Evolutionary conservation across 2,888 invertebrate genomes (phyloP).

Genomic region (Eledone cirrhosa): DNA sequence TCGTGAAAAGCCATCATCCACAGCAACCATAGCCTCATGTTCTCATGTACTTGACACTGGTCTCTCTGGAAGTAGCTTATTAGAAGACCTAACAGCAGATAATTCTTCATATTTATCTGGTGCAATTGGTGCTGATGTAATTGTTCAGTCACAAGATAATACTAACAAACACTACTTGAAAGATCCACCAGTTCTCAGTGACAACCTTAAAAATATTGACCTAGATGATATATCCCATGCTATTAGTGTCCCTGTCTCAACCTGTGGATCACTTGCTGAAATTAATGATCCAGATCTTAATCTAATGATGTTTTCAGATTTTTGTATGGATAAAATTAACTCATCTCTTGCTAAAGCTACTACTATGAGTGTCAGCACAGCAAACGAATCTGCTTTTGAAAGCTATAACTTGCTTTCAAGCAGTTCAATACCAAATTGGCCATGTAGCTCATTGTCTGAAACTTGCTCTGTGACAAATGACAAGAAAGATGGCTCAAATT

Average conservation of each 20-base stretch:
- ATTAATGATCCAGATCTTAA: slow-evolving; percentile 22
- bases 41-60: not conserved
- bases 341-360: too few relatives aligned
- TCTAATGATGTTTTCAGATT: not conserved
- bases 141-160: slow-evolving; percentile 1
- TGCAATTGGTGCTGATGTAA: slow-evolving; percentile 19
- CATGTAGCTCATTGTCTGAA: too few relatives aligned
- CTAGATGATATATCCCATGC: not conserved
- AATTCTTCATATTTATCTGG: not conserved
- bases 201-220: not conserved
- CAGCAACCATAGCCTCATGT: not conserved
- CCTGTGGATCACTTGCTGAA: not conserved
- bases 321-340: too few relatives aligned
- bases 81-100: too few relatives aligned
- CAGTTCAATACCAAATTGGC: too few relatives aligned
- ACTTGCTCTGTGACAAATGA: too few relatives aligned
- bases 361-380: too few relatives aligned
- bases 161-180: not conserved
- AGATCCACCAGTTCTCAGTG: not conserved
- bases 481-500: too few relatives aligned
- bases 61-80: not conserved
- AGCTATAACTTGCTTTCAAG: too few relatives aligned
- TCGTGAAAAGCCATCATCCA: not conserved
- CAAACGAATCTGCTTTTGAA: too few relatives aligned
- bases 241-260: slow-evolving; percentile 22